Conservation (phyloP, 2,113 vertebrate genomes). For the Dasyprocta punctata region DNA sequence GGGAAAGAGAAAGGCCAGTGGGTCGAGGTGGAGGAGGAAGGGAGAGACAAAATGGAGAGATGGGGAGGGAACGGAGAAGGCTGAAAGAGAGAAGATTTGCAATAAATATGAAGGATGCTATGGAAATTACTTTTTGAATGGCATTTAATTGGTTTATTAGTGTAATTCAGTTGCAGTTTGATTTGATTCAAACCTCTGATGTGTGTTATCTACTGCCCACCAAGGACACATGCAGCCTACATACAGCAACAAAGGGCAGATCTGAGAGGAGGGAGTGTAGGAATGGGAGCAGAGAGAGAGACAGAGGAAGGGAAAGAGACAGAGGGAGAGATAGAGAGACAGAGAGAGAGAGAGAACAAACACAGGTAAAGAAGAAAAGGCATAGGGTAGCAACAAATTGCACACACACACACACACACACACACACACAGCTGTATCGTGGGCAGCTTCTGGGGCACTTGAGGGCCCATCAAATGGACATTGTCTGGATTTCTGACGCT, state of each 20-base stretch:
- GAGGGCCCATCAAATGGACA: neutral
- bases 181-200: constrained; percentile 72
- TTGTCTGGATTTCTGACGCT: neutral
- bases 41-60: no score
- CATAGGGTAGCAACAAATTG: neutral
- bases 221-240: constrained; percentile 3
- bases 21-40: neutral
- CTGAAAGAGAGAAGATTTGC: neutral
- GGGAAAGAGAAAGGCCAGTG: neutral
- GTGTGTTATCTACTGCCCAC: constrained; percentile 58
- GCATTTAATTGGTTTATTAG: constrained; percentile 76
- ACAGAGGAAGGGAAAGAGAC: accelerated
- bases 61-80: neutral
- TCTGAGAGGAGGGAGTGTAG: neutral
- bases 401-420: accelerated
- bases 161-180: constrained; percentile 70
- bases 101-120: neutral
- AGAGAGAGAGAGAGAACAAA: neutral
- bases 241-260: neutral
- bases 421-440: neutral
- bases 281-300: no score
- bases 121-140: constrained; percentile 63
- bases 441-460: neutral
- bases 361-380: no score
- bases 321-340: neutral